These are phyloP conservation scores for Cataglyphis hispanica DNA, from an alignment of 1,140 invertebrate species.

Conservation along the genomic window DNA sequence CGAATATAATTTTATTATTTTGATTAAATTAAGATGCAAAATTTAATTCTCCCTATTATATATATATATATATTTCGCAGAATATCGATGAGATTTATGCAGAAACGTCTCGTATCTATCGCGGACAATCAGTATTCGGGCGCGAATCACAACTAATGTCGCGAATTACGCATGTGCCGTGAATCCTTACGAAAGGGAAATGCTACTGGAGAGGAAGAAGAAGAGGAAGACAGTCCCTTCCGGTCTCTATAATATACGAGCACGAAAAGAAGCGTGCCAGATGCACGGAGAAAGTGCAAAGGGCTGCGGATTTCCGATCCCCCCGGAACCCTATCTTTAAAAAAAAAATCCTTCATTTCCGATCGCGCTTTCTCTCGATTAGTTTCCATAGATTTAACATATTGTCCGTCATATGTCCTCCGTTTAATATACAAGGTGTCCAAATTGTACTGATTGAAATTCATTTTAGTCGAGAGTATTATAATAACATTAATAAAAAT, in stretches of 20 bases:
- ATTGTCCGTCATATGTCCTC: not conserved
- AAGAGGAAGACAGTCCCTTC: slow-evolving; percentile 63
- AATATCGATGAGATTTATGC: not conserved
- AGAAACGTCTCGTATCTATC: not conserved
- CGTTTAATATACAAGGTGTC: not conserved
- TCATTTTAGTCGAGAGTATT: not conserved
- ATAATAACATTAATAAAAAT: no score
- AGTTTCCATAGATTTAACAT: not conserved
- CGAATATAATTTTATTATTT: slow-evolving; percentile 14
- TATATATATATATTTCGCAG: not conserved
- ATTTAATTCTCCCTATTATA: not conserved
- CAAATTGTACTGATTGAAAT: not conserved
- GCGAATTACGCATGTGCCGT: slow-evolving; percentile 43
- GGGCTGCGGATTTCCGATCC: slow-evolving; percentile 73
- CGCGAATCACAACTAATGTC: slow-evolving; percentile 53
- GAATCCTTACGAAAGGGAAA: slow-evolving; percentile 61
- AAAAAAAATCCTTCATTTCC: slow-evolving; percentile 45
- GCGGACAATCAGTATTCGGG: slow-evolving; percentile 3
- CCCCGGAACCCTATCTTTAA: slow-evolving; percentile 58
- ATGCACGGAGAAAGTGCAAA: slow-evolving; percentile 67
- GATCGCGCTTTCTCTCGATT: slow-evolving; percentile 26
- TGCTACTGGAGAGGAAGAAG: slow-evolving; percentile 39
- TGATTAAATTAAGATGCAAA: slow-evolving; percentile 1
- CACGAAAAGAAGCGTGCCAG: slow-evolving; percentile 65
- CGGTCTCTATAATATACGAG: slow-evolving; percentile 34